Evolutionary conservation across 2,888 invertebrate genomes (phyloP), one percentile per base, ranked within the genome.

Genomic region (Autographa gamma): DNA sequence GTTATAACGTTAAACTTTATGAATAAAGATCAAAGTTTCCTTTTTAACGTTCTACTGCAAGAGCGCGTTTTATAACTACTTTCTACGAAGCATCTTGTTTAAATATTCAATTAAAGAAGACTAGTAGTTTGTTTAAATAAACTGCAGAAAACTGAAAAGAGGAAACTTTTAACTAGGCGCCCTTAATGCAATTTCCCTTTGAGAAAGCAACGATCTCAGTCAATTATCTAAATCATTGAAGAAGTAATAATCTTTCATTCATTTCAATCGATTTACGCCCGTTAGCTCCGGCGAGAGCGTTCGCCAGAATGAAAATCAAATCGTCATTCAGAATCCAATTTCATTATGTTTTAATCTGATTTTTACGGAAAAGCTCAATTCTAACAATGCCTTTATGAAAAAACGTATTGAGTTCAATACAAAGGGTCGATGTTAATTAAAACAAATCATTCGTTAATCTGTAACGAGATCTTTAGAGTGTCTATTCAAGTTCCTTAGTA

Each of bases 201-300:
- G 41, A 19, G 48, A 63, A 67, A 63, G 66, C 25, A 62, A 54
- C 56, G 62, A 72, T 69, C 70, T 58, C 41, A 64, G 71, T 64
- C 82, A 88, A 86, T 87, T 86, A 88, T 84, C 84, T 81, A 83
- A 86, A 85, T 84, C 83, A 84, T 66, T 76, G 65, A 73, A 78
- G 81, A 82, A 76, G 83, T 84, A 82, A 84, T 85, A 83, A 85
- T 84, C 75, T 78, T 80, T 82, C 77, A 73, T 83, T 83, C 76
- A 82, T 79, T 82, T 85, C 80, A 82, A 74, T 74, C 66, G 71
- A 75, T 77, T 81, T 73, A 76, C 76, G 79, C 83, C 82, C 79
- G 77, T 85, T 85, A 80, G 76, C 74, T 73, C 66, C 56, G 68
- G 82, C 86, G 81, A 80, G 83, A 86, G 80, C 82, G 81, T 83